Conservation (phyloP, 2,888 invertebrate species). For the Hoplodrina blanda region DNA sequence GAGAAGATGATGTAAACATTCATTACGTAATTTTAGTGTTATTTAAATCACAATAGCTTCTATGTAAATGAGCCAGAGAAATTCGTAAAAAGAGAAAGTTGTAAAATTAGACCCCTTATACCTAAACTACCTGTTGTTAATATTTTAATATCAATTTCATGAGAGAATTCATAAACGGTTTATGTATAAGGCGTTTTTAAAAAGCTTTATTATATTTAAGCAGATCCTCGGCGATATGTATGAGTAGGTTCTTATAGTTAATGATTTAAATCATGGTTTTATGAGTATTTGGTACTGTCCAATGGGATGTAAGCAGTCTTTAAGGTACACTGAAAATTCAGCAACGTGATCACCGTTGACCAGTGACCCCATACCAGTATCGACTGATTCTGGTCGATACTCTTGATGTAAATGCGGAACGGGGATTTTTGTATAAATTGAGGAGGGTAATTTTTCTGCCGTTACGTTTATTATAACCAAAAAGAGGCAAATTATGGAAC, state of each 20-base stretch:
- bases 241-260: background rate
- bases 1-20: conserved; percentile 34
- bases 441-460: background rate
- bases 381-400: background rate
- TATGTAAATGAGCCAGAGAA: conserved; percentile 22
- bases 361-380: background rate
- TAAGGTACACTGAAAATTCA: background rate
- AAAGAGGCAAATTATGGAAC: background rate
- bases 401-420: conserved; percentile 21
- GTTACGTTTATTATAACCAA: background rate
- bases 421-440: conserved; percentile 9
- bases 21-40: conserved; percentile 24
- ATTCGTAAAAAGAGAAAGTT: conserved; percentile 39
- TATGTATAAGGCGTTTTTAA: too few species aligned
- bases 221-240: background rate
- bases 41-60: conserved; percentile 36
- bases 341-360: too few species aligned
- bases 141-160: background rate
- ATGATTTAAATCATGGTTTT: too few species aligned
- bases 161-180: background rate
- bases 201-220: background rate
- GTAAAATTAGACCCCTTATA: background rate
- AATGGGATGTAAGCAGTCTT: too few species aligned
- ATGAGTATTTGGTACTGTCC: too few species aligned
- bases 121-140: too few species aligned